Conservation (phyloP, 2,113 vertebrate genomes). For the Cacatua alba region DNA sequence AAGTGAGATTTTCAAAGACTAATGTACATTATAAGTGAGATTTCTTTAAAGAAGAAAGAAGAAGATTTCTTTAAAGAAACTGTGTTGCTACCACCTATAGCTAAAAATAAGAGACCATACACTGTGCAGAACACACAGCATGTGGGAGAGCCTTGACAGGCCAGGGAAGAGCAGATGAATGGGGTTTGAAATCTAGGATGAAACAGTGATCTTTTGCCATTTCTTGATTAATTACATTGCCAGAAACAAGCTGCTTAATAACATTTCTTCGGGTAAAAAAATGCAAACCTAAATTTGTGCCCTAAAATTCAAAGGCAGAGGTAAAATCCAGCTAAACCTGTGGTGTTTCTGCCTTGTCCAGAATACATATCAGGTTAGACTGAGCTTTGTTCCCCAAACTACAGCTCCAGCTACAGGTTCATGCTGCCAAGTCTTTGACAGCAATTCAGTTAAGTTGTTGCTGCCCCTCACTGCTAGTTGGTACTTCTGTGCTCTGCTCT, state of each 20-base stretch:
- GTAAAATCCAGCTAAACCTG: background rate
- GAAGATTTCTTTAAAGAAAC: background rate
- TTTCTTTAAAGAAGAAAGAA: background rate
- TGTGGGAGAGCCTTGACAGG: background rate
- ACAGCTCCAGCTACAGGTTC: background rate
- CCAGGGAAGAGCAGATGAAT: background rate
- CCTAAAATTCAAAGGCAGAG: background rate
- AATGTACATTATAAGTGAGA: background rate
- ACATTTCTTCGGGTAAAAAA: background rate
- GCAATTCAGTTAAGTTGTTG: background rate
- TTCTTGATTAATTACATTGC: slow-evolving; percentile 2
- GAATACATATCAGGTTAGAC: background rate
- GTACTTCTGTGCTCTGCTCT: background rate
- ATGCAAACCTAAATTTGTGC: background rate
- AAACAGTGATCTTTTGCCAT: background rate
- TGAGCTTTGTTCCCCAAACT: background rate
- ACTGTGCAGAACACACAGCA: background rate
- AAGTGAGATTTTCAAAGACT: background rate
- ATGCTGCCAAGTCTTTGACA: background rate
- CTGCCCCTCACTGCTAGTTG: background rate
- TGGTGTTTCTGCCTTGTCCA: background rate
- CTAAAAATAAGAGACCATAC: background rate
- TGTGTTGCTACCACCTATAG: background rate
- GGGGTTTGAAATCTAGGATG: background rate
- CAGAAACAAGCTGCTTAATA: background rate